phyloP scores from a whole-genome alignment of 2,888 invertebrate genomes.

The Drosophila helvetica region DNA sequence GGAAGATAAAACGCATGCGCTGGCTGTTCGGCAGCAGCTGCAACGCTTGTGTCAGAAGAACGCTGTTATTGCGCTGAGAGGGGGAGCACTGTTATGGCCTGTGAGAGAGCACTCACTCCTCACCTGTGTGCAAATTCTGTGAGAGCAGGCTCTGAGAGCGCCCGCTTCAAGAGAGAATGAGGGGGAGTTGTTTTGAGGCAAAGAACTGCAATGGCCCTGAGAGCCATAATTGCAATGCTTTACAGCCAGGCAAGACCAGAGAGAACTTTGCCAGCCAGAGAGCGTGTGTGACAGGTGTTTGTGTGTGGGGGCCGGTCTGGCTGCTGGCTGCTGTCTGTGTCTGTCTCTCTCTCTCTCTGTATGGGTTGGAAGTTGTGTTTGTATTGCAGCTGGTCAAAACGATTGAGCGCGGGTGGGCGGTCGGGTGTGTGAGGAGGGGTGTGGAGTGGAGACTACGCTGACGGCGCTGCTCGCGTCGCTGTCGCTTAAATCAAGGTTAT shows the following conservation, averaged over 20 bases:
- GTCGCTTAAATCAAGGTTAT: slow-evolving; percentile 81
- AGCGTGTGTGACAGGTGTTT: slow-evolving; percentile 72
- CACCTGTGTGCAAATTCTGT: background rate
- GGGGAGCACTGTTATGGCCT: background rate
- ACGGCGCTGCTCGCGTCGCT: slow-evolving; percentile 60
- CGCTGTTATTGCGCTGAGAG: background rate
- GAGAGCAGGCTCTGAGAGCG: background rate
- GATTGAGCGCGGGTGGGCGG: slow-evolving; percentile 47
- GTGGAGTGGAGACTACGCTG: slow-evolving; percentile 8
- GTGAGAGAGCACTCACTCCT: background rate
- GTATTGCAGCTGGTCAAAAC: slow-evolving; percentile 73
- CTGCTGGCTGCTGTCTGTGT: slow-evolving; percentile 40
- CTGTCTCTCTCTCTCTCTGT: slow-evolving; percentile 13
- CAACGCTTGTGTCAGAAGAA: slow-evolving; percentile 9
- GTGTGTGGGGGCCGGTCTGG: slow-evolving; percentile 76
- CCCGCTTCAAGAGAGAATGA: too few relatives aligned
- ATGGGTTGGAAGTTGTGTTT: slow-evolving; percentile 41
- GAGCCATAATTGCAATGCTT: slow-evolving; percentile 14
- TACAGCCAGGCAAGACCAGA: background rate
- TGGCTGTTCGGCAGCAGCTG: slow-evolving; percentile 5
- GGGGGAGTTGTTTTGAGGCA: background rate
- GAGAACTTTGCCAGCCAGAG: slow-evolving; percentile 8
- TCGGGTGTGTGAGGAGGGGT: background rate
- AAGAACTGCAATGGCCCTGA: slow-evolving; percentile 37
- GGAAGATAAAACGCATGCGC: slow-evolving; percentile 44